Evolutionary conservation across 2,113 vertebrate species (phyloP), one percentile per base, ranked within the genome.

Genomic region (Calidris pugnax): DNA sequence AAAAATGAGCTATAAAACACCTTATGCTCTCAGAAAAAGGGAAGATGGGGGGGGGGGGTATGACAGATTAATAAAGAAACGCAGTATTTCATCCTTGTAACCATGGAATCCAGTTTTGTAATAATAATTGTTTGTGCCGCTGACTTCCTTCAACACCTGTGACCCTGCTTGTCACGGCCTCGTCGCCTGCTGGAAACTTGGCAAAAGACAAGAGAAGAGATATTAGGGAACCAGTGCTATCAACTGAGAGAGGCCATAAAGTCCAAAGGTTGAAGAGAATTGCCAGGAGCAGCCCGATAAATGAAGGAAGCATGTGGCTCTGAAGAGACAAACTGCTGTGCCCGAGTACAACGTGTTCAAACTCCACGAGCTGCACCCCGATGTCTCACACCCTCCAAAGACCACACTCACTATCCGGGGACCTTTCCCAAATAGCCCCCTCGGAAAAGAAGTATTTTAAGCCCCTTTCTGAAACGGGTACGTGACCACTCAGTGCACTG

Each of bases 211-310:
- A 91, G 91, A 95, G 89, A 91, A 60, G 93, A 95, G 94, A 87
- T 93, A 95, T 95, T 94, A 95, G 93, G 95, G 96, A 94, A 91
- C 77, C 77, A 75, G 14, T 32, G 87, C 80, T 85, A 91, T 96
- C 95, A n/a, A n/a, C 96, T 95, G 96, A 95, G 93, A 89, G 93
- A 87, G 95, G 91, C 91, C 91, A 57, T 76, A 69, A 94, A 94
- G 96, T 96, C 93, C 85, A 97, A 97, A 97, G 95, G 96, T 96
- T 96, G 94, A 68, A 27, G 24, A 94, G 91, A 90, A 97, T 93
- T 97, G 95, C 95, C 94, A 96, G 81, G 85, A 96, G 93, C 87
- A 93, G 91, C 5, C 94, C 13, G 95, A 95, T 96, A 95, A 96
- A 82, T 71, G 17, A 72, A 89, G 96, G 93, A 95, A 96, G 89